These are phyloP conservation scores for Cyphomyrmex costatus DNA, from an alignment of 1,140 invertebrate species.

Conservation along the genomic window DNA sequence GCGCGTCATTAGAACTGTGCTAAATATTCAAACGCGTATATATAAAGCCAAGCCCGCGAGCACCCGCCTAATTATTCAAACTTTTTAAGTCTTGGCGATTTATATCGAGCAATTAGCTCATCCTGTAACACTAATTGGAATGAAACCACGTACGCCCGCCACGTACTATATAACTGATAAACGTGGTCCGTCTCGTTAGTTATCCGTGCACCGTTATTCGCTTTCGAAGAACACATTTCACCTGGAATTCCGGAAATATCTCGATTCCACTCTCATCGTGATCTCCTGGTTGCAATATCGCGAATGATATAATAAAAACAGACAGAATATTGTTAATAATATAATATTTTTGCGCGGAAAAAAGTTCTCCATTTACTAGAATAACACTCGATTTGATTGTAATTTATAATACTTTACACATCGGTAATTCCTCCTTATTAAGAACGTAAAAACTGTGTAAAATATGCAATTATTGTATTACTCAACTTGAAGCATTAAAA, in stretches of 20 bases:
- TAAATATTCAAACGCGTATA: constrained; percentile 69
- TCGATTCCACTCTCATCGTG: background rate
- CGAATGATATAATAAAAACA: background rate
- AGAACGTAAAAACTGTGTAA: background rate
- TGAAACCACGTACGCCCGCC: constrained; percentile 58
- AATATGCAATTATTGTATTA: constrained; percentile 27
- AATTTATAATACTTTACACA: constrained; percentile 21
- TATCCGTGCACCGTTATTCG: constrained; percentile 60
- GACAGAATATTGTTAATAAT: background rate
- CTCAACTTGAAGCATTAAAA: constrained; percentile 7
- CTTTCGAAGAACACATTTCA: constrained; percentile 27
- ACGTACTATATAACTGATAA: constrained; percentile 62
- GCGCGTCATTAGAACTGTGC: constrained; percentile 61
- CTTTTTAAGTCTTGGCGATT: constrained; percentile 73
- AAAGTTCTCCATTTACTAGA: background rate
- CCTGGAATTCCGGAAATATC: constrained; percentile 14
- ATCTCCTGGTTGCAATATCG: constrained; percentile 10
- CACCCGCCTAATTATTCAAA: constrained; percentile 73
- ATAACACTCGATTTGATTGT: background rate
- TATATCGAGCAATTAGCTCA: constrained; percentile 77
- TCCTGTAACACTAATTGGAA: constrained; percentile 75
- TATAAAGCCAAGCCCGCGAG: constrained; percentile 55
- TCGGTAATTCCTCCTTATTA: background rate
- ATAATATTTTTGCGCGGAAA: constrained; percentile 1
- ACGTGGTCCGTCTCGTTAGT: constrained; percentile 72